Conservation (phyloP, 2,113 vertebrate species). For the Phylloscopus whistleri region DNA sequence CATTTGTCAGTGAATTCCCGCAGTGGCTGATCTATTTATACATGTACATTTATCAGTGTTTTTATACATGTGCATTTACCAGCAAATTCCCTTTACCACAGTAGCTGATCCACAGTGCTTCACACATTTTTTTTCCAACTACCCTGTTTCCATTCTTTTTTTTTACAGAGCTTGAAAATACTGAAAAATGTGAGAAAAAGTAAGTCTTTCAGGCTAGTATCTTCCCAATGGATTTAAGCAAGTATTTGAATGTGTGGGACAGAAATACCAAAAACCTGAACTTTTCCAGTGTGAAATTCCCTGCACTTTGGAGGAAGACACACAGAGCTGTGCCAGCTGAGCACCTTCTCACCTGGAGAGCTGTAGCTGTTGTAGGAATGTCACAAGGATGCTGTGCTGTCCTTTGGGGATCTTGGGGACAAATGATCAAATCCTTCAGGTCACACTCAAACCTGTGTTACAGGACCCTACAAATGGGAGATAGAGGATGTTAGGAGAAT, state of each 20-base stretch:
- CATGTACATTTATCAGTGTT: neutral
- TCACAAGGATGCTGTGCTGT: neutral
- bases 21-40: neutral
- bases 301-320: fast-evolving
- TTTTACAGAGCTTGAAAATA: constrained; percentile 78
- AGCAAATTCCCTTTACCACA: neutral
- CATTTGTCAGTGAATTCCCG: neutral
- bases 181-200: constrained; percentile 77
- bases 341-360: neutral
- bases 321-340: neutral
- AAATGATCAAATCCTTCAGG: neutral
- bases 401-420: neutral
- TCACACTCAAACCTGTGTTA: neutral
- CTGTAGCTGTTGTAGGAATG: neutral
- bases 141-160: neutral
- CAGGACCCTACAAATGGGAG: neutral
- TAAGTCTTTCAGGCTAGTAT: constrained; percentile 60
- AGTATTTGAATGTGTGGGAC: neutral
- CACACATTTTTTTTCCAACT: neutral
- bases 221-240: neutral
- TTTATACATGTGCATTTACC: neutral
- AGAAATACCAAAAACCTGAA: neutral
- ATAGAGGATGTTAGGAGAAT: neutral
- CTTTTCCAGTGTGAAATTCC: neutral
- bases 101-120: neutral